phyloP scores from a whole-genome alignment of 2,888 invertebrate genomes.

The Leptinotarsa juncta region DNA sequence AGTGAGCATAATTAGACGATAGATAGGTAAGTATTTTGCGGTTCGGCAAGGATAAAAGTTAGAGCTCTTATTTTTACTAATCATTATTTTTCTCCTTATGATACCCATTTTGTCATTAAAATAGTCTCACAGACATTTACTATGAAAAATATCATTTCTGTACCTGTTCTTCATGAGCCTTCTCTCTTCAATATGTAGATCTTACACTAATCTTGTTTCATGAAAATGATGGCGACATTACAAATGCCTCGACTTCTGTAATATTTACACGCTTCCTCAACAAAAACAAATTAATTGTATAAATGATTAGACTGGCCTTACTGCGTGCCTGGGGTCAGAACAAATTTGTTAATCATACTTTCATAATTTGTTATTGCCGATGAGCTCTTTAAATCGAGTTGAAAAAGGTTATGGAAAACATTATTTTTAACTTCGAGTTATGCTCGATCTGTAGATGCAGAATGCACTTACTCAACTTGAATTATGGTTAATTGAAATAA shows the following conservation, averaged over 20 bases:
- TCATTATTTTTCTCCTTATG: no score
- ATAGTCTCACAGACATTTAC: no score
- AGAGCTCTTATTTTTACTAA: not conserved
- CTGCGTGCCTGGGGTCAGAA: not conserved
- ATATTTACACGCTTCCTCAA: not conserved
- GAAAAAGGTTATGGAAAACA: not conserved
- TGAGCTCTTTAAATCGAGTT: not conserved
- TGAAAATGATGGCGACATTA: not conserved
- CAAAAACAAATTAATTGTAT: not conserved
- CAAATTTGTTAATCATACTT: slow-evolving; percentile 4
- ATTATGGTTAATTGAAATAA: no score
- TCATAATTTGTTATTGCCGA: slow-evolving; percentile 8
- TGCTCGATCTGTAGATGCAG: no score
- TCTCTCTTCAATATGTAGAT: no score
- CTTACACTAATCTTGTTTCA: no score
- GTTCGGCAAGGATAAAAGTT: not conserved
- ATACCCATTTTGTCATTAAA: no score
- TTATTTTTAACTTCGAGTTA: not conserved
- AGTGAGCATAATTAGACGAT: not conserved
- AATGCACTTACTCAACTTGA: no score
- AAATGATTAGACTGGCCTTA: not conserved
- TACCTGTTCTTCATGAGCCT: no score
- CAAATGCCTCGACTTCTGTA: not conserved
- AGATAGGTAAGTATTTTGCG: not conserved
- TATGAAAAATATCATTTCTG: no score